Conservation (phyloP, 2,113 vertebrate genomes). For the Myotis lucifugus region DNA sequence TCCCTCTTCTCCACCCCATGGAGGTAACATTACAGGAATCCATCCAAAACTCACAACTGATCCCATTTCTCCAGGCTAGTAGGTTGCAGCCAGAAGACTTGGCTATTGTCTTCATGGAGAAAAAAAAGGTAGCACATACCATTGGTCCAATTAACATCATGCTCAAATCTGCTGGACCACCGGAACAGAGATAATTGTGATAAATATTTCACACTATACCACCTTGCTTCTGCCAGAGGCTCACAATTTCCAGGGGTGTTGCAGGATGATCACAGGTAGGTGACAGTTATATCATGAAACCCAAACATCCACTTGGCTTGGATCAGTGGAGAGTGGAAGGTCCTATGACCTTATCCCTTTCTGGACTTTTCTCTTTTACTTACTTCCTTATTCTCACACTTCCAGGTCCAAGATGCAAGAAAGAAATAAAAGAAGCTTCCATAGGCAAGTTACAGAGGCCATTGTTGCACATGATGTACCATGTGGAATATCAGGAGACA, state of each 20-base stretch:
- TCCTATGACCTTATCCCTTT: not conserved
- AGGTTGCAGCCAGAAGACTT: not conserved
- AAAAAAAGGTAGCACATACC: not conserved
- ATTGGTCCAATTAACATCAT: not conserved
- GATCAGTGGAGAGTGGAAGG: not conserved
- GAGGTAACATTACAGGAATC: not conserved
- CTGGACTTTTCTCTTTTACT: not conserved
- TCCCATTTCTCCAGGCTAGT: not conserved
- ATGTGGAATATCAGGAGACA: not conserved
- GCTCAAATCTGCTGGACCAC: not conserved
- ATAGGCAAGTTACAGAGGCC: not conserved
- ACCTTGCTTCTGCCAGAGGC: not conserved
- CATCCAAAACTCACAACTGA: not conserved
- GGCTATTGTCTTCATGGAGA: not conserved
- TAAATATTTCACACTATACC: not conserved
- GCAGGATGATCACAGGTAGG: not conserved
- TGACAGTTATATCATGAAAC: not conserved
- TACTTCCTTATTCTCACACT: not conserved
- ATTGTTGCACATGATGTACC: not conserved
- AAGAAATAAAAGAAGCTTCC: not conserved
- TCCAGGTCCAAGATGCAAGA: not conserved
- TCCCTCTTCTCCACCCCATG: no score
- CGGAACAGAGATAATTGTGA: not conserved
- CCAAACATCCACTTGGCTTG: not conserved
- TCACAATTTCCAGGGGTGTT: not conserved